Percentiles rank a stretch among this genome's conserved stretches.
Conservation (phyloP, 2,797 vertebrate species). For the Menidia menidia region DNA sequence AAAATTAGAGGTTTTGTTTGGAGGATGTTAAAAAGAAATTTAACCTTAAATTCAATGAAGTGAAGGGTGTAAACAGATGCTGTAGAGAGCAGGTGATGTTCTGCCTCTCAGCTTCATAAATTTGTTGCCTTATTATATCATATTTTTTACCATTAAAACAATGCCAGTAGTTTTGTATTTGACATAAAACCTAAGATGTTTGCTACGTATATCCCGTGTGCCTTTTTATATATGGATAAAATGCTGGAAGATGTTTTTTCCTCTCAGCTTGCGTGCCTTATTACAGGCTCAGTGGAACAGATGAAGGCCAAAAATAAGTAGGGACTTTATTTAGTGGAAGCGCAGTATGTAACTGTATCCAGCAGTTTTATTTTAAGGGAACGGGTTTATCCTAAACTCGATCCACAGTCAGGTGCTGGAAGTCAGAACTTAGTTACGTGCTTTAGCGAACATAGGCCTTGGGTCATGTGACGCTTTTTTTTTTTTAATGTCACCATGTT, state of each 20-base stretch:
- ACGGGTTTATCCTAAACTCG: constrained; percentile 78
- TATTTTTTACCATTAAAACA: background rate
- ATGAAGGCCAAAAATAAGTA: constrained; percentile 81
- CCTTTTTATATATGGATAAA: constrained; percentile 29
- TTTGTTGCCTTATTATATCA: constrained; percentile 1
- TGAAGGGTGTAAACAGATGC: background rate
- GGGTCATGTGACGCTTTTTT: constrained; percentile 69
- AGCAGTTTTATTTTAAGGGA: constrained; percentile 83
- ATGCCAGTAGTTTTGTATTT: constrained; percentile 15
- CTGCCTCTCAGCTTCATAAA: background rate
- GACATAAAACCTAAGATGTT: constrained; percentile 13
- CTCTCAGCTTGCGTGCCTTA: constrained; percentile 57
- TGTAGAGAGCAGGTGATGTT: constrained; percentile 19
- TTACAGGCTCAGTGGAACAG: constrained; percentile 81
- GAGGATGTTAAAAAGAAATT: background rate
- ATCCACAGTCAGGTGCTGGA: constrained; percentile 63
- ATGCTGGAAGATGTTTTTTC: constrained; percentile 48
- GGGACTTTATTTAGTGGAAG: constrained; percentile 82
- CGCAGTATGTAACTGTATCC: constrained; percentile 85
- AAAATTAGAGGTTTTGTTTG: background rate
- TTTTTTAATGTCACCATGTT: constrained; percentile 80
- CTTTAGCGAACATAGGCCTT: constrained; percentile 42
- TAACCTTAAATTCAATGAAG: constrained; percentile 3
- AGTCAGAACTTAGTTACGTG: constrained; percentile 62
- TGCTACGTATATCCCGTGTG: constrained; percentile 6